These are phyloP conservation scores for Echinarachnius parma DNA, from an alignment of 53 echinoderm and acorn worm species.

Conservation along the genomic window DNA sequence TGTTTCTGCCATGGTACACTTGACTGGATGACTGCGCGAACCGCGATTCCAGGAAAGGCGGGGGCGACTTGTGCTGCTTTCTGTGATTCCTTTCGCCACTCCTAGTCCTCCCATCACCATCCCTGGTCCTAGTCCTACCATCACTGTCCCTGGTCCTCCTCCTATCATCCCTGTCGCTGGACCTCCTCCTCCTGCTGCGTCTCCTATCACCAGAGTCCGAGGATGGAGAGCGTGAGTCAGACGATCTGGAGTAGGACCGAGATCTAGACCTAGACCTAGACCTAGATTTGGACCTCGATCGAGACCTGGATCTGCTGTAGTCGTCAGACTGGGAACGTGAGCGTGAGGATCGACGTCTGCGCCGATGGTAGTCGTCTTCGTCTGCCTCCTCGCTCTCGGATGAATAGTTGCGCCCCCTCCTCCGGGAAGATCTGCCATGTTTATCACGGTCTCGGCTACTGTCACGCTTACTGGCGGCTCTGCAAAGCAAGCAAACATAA, in stretches of 20 bases:
- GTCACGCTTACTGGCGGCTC: slow-evolving; percentile 53
- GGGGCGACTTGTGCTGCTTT: background rate
- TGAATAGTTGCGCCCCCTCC: slow-evolving; percentile 15
- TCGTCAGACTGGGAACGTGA: slow-evolving; percentile 15
- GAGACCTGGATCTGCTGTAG: background rate
- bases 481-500: too few species aligned
- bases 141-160: background rate
- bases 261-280: background rate
- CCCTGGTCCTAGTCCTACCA: slow-evolving; percentile 1
- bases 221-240: background rate
- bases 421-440: slow-evolving; percentile 25
- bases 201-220: slow-evolving; percentile 8
- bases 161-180: background rate
- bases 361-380: slow-evolving; percentile 15
- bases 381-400: slow-evolving; percentile 14
- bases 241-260: slow-evolving; percentile 10
- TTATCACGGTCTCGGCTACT: slow-evolving; percentile 35
- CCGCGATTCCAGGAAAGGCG: slow-evolving; percentile 12
- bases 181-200: background rate
- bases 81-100: slow-evolving; percentile 11
- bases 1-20: background rate
- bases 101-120: slow-evolving; percentile 5
- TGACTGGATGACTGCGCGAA: background rate
- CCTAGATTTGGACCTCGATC: background rate
- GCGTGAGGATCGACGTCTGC: background rate